Conservation (phyloP, 2,888 invertebrate genomes). For the Blastobasis adustella region DNA sequence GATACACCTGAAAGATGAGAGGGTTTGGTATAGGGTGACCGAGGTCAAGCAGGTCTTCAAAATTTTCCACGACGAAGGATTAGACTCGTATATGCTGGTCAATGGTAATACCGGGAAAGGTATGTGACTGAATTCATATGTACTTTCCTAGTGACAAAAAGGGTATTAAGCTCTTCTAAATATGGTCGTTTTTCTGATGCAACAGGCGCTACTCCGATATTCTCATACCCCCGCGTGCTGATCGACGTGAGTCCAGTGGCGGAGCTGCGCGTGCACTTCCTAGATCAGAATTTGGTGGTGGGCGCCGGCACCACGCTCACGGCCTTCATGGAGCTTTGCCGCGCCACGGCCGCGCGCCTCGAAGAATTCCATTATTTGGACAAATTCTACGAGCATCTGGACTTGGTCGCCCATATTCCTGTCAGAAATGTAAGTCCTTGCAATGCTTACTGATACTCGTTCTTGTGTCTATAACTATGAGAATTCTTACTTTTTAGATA, state of each 20-base stretch:
- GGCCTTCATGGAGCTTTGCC: conserved; percentile 58
- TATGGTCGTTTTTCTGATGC: not conserved
- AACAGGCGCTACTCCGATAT: conserved; percentile 57
- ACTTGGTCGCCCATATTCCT: conserved; percentile 77
- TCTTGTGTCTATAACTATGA: conserved; percentile 19
- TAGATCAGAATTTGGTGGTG: conserved; percentile 63
- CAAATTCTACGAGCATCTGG: conserved; percentile 73
- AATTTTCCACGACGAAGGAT: conserved; percentile 53
- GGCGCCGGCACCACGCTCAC: conserved; percentile 73
- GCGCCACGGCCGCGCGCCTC: conserved; percentile 20
- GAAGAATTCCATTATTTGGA: conserved; percentile 70
- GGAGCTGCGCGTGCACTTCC: conserved; percentile 64
- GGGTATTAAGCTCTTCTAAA: not conserved
- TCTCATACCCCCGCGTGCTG: conserved; percentile 64
- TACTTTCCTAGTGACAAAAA: too few relatives aligned
- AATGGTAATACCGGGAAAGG: conserved; percentile 85
- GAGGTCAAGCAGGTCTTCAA: conserved; percentile 65
- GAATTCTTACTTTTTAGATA: conserved; percentile 22
- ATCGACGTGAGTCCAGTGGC: conserved; percentile 78
- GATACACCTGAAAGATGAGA: conserved; percentile 42
- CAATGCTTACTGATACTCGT: conserved; percentile 33
- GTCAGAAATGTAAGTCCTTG: conserved; percentile 78
- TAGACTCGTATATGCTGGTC: conserved; percentile 74
- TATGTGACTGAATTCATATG: conserved; percentile 14
- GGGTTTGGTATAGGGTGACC: conserved; percentile 70